Evolutionary conservation across 2,888 invertebrate genomes (phyloP), one percentile per base, ranked within the genome.

Genomic region (Lepas anatifera): DNA sequence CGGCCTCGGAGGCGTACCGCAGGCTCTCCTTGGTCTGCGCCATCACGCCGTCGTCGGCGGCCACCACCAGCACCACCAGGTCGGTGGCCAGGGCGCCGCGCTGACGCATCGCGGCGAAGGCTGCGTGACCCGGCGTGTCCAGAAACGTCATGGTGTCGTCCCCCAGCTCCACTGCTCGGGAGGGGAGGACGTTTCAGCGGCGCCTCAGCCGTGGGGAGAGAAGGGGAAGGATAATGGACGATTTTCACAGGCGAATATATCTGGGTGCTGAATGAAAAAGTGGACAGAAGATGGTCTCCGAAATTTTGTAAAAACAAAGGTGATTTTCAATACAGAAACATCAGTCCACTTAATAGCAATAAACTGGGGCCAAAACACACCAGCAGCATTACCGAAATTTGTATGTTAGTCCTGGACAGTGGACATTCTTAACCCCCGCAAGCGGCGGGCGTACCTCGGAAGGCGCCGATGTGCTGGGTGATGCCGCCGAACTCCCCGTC

Each of bases 41-140:
- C 95, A 96, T 98, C 63, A 98, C 96, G 6, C 99, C 97, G 81
- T 99, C 99, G 80, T 99, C 98, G 0, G 97, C 98, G 2, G 99
- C 99, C 52, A 99, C 95, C 37, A 99, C 97, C 70, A 98, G 82
- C 71, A 97, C 89, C 69, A 97, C 92, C 69, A 98, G 87, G 80
- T 99, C 99, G 0, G 99, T 98, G n/a, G 89, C 87, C 76, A 85
- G 83, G 0, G 98, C 97, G n/a, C 99, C 99, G 68, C 98, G 86
- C 13, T 89, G 87, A 70, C 98, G 83, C 95, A 99, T 97, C 1
- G 95, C 86, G 67, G 86, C 86, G 80, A 99, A 99, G 0, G 99
- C 99, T 4, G 98, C 97, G 83, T 99, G 99, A 0, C 99, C 99
- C 7, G 99, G 99, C 16, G 99, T 99, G 82, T 99, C 99, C 75